phyloP scores from a whole-genome alignment of 2,113 vertebrate genomes.

The Tichodroma muraria region DNA sequence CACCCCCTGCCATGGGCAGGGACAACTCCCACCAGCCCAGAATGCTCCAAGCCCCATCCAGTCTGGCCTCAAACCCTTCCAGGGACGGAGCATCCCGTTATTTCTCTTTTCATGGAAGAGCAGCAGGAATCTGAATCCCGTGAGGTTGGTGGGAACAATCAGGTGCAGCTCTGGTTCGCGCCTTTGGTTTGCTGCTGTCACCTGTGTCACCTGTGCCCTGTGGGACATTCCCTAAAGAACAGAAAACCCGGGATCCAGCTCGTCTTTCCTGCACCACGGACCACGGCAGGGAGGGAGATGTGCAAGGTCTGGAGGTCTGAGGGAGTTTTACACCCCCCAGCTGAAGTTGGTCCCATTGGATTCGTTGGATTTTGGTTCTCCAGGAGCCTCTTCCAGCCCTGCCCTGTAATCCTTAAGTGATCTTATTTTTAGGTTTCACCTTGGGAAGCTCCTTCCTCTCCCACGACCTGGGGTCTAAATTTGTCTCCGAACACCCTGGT shows the following conservation, averaged over 20 bases:
- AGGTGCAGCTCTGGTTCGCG: background rate
- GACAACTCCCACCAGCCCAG: background rate
- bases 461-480: background rate
- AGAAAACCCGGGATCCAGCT: rapidly evolving
- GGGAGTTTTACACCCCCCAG: rapidly evolving
- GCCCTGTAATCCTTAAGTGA: background rate
- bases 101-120: background rate
- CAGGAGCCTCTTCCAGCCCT: background rate
- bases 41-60: background rate
- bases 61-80: background rate
- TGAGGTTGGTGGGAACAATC: background rate
- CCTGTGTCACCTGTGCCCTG: background rate
- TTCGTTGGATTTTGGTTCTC: rapidly evolving
- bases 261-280: rapidly evolving
- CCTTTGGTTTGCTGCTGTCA: background rate
- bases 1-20: background rate
- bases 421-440: background rate
- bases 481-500: background rate
- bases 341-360: background rate
- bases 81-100: background rate
- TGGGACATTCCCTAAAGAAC: background rate
- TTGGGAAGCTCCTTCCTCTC: background rate
- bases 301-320: background rate
- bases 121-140: background rate
- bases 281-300: rapidly evolving